phyloP scores from a whole-genome alignment of 2,113 vertebrate species.

The Pycnonotus jocosus region DNA sequence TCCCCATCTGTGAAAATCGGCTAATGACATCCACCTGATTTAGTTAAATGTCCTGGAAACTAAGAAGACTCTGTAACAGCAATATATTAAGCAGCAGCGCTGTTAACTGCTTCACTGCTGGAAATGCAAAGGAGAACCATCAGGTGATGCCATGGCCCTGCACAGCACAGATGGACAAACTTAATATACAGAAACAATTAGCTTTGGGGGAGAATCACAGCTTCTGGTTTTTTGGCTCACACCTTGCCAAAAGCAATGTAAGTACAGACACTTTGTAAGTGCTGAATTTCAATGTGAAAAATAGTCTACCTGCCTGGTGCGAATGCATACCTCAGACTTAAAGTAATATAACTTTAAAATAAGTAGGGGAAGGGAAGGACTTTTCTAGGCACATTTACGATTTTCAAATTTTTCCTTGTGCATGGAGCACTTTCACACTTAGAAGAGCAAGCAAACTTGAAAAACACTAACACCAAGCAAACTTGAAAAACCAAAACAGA shows the following conservation, averaged over 20 bases:
- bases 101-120: conserved; percentile 38
- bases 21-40: conserved; percentile 47
- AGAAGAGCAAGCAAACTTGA: neutral
- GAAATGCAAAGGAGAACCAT: neutral
- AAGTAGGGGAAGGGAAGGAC: neutral
- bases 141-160: neutral
- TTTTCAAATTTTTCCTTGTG: neutral
- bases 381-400: neutral
- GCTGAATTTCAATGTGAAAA: conserved; percentile 3
- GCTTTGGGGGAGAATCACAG: conserved; percentile 11
- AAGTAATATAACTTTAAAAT: neutral
- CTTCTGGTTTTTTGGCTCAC: neutral
- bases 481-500: neutral
- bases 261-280: neutral
- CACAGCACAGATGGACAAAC: conserved; percentile 41
- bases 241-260: neutral
- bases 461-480: neutral
- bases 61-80: neutral
- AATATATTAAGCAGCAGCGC: neutral
- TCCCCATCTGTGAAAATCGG: conserved; percentile 42
- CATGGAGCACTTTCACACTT: neutral
- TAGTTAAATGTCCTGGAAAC: conserved; percentile 38
- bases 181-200: conserved; percentile 11
- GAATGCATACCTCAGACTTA: neutral
- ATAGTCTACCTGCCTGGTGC: neutral